Evolutionary conservation across 2,888 invertebrate genomes (phyloP).

Genomic region (Lathronympha strigana): DNA sequence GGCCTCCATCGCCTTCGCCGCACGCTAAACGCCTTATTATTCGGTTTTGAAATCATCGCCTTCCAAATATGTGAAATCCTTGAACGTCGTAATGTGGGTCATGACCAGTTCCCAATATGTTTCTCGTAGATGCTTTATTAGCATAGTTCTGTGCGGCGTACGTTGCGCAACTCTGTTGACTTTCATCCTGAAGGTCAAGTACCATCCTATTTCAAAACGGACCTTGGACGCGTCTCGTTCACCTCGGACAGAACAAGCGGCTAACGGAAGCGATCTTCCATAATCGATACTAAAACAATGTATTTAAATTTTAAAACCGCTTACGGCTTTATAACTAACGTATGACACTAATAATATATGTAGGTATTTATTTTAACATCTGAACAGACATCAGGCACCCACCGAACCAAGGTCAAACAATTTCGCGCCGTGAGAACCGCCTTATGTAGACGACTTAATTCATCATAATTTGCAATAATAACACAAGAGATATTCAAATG

Average conservation of each 20-base stretch:
- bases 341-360: conserved; percentile 21
- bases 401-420: conserved; percentile 74
- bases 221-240: conserved; percentile 80
- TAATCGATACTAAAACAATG: conserved; percentile 71
- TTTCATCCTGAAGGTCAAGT: conserved; percentile 84
- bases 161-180: conserved; percentile 81
- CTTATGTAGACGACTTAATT: conserved; percentile 77
- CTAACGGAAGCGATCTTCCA: conserved; percentile 75
- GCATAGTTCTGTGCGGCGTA: conserved; percentile 74
- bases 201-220: conserved; percentile 83
- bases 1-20: conserved; percentile 56
- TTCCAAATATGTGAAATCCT: conserved; percentile 84
- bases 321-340: conserved; percentile 10
- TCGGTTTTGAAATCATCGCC: conserved; percentile 79
- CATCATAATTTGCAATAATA: conserved; percentile 81
- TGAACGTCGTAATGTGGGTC: conserved; percentile 80
- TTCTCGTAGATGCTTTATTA: conserved; percentile 77
- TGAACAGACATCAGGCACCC: conserved; percentile 58
- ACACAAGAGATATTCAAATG: conserved; percentile 81
- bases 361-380: conserved; percentile 50
- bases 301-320: conserved; percentile 51
- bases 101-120: conserved; percentile 79
- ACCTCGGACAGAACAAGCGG: conserved; percentile 74
- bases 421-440: conserved; percentile 79
- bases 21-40: conserved; percentile 69